These are phyloP conservation scores for Drosophila sp. DNA, from an alignment of 1,140 invertebrate species.

Conservation along the genomic window DNA sequence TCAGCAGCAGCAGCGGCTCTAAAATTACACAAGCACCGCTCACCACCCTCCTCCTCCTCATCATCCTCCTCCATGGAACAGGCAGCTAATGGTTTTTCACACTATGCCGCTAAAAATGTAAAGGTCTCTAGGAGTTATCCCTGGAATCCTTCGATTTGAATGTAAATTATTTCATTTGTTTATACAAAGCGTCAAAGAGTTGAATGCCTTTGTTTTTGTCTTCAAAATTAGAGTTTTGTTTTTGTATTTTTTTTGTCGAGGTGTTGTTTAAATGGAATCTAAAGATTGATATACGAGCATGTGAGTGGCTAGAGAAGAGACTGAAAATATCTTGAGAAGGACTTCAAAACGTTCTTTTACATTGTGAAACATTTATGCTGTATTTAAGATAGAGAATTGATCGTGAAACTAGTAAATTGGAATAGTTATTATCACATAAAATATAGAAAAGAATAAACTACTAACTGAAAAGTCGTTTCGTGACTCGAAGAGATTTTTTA, in stretches of 20 bases:
- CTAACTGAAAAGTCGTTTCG: no score
- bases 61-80: not conserved
- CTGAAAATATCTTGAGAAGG: no score
- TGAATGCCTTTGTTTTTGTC: slow-evolving; percentile 36
- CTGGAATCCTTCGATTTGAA: slow-evolving; percentile 28
- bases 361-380: no score
- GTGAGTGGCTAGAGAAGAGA: not conserved
- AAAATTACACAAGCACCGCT: not conserved
- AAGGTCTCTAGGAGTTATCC: slow-evolving; percentile 21
- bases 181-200: slow-evolving; percentile 35
- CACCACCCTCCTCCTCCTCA: slow-evolving; percentile 10
- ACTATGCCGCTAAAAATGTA: slow-evolving; percentile 73
- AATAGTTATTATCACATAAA: no score
- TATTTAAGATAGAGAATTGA: no score
- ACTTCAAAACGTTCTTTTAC: no score
- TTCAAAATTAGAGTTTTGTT: slow-evolving; percentile 7
- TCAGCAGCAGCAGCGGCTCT: not conserved
- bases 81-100: slow-evolving; percentile 72
- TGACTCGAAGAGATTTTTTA: no score
- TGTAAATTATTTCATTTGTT: slow-evolving; percentile 63
- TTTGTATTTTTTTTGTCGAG: slow-evolving; percentile 26
- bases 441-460: no score
- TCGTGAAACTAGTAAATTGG: no score
- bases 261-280: slow-evolving; percentile 54
- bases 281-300: slow-evolving; percentile 7